Conservation (phyloP, 2,888 invertebrate genomes). For the Polia nebulosa region DNA sequence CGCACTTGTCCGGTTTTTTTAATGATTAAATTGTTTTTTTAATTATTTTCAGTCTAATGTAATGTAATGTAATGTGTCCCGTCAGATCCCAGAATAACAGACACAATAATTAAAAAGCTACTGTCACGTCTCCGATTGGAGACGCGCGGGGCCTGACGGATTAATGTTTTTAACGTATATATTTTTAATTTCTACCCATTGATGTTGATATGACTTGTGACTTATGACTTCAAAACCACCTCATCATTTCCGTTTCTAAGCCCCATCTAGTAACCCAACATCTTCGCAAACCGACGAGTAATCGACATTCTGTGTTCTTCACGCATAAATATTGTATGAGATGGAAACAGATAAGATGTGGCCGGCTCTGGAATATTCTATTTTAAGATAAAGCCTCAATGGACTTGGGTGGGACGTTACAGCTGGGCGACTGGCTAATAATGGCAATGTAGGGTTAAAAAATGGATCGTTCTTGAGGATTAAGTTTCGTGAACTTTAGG, state of each 20-base stretch:
- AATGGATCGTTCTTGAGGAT: constrained; percentile 28
- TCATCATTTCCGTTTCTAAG: background rate
- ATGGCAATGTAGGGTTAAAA: constrained; percentile 59
- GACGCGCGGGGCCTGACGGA: no score
- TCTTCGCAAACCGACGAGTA: constrained; percentile 71
- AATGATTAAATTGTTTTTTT: no score
- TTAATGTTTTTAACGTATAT: no score
- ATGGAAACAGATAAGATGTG: constrained; percentile 77
- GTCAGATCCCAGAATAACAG: no score
- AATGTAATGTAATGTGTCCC: no score
- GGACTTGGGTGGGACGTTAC: constrained; percentile 55
- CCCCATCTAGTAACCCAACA: constrained; percentile 38
- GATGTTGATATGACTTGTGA: no score
- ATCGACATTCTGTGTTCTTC: constrained; percentile 85
- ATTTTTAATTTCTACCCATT: no score
- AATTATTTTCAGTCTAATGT: no score
- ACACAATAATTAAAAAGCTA: no score
- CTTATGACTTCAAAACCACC: background rate
- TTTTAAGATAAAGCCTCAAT: constrained; percentile 70
- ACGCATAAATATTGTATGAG: constrained; percentile 87
- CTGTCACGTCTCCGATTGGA: no score
- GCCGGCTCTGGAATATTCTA: constrained; percentile 77
- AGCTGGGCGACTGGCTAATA: constrained; percentile 58
- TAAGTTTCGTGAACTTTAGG: constrained; percentile 30
- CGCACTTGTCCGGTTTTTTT: no score